A percentile compares a stretch with the other conserved stretches of the same genome.
Conservation (phyloP, 2,888 invertebrate genomes). For the Athripsodes cinereus region DNA sequence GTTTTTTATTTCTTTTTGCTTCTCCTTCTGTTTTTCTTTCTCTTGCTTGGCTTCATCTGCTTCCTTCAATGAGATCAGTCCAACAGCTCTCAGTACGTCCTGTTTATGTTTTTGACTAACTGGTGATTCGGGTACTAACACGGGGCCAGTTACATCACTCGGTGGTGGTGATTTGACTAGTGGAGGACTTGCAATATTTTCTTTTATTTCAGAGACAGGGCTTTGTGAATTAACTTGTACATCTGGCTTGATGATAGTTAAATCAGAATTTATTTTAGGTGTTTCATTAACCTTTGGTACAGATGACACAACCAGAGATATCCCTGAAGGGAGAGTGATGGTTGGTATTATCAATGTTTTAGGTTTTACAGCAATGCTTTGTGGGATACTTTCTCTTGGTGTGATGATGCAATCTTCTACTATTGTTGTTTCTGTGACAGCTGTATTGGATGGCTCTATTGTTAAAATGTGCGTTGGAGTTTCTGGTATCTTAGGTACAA, state of each 20-base stretch:
- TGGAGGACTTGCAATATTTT: not conserved
- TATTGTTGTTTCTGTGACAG: not conserved
- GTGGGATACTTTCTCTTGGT: not conserved
- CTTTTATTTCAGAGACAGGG: not conserved
- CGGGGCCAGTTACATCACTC: constrained; percentile 31
- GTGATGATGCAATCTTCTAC: not conserved
- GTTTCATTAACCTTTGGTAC: not conserved
- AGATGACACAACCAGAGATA: not conserved
- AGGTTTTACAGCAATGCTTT: not conserved
- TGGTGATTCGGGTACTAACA: constrained; percentile 43
- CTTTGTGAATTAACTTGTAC: not conserved
- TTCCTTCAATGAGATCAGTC: constrained; percentile 67
- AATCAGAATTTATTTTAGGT: not conserved
- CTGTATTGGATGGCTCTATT: not conserved
- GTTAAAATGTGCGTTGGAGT: not conserved
- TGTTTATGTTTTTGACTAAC: constrained; percentile 66
- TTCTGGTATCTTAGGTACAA: constrained; percentile 5
- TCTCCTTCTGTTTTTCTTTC: constrained; percentile 46
- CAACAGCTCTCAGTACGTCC: constrained; percentile 66
- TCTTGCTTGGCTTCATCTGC: constrained; percentile 63
- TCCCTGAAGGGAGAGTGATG: not conserved
- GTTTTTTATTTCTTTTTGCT: constrained; percentile 37
- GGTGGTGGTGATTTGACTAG: constrained; percentile 27
- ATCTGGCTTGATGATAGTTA: not conserved
- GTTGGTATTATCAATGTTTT: not conserved